These are phyloP conservation scores for Diabrotica undecimpunctata DNA, from an alignment of 1,140 invertebrate genomes.

Conservation along the genomic window DNA sequence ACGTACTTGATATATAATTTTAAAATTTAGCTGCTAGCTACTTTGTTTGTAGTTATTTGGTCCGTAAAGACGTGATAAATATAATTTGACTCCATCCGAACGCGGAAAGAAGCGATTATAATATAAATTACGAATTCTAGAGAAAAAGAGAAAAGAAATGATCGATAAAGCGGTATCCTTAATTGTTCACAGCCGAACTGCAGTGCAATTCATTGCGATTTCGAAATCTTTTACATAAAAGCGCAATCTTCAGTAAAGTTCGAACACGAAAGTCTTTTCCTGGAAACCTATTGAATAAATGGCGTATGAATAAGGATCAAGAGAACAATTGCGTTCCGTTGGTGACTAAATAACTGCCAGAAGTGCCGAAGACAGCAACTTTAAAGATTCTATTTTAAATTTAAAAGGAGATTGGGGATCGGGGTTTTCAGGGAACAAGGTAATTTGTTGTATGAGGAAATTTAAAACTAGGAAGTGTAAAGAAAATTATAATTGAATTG, in stretches of 20 bases:
- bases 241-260: not conserved
- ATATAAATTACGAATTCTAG: no score
- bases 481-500: no score
- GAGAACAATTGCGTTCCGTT: not conserved
- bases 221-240: not conserved
- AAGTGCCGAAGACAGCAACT: conserved; percentile 1
- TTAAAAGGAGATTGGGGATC: not conserved
- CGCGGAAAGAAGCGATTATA: no score
- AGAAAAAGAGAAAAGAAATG: no score
- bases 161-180: not conserved
- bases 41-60: no score
- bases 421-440: no score
- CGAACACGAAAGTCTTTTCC: conserved; percentile 1
- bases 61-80: no score
- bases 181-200: not conserved
- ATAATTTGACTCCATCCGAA: no score
- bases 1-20: no score
- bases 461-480: no score
- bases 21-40: no score
- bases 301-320: not conserved
- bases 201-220: not conserved
- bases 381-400: conserved; percentile 3
- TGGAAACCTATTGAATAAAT: not conserved
- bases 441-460: no score
- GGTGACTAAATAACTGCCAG: conserved; percentile 1